phyloP scores from a whole-genome alignment of 2,113 vertebrate genomes.

The Macrotis lagotis region DNA sequence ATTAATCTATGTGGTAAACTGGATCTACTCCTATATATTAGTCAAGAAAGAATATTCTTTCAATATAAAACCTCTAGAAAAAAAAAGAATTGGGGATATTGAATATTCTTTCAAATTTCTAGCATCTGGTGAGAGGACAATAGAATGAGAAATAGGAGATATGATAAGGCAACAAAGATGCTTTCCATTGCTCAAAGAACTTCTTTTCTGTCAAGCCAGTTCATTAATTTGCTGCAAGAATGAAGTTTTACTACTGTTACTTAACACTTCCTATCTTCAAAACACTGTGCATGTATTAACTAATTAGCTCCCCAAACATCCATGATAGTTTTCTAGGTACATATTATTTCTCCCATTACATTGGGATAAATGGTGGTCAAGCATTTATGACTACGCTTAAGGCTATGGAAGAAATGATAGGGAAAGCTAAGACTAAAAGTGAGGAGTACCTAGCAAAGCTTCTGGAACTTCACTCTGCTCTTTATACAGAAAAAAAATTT shows the following conservation, averaged over 20 bases:
- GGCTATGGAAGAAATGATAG: not conserved
- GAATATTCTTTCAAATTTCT: no score
- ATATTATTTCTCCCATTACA: constrained; percentile 36
- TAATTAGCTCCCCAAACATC: constrained; percentile 26
- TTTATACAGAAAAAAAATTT: not conserved
- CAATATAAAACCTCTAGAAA: no score
- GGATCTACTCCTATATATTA: no score
- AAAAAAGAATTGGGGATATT: no score
- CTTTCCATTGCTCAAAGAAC: not conserved
- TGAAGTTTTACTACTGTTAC: constrained; percentile 3
- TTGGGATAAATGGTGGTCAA: not conserved
- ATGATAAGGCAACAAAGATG: not conserved
- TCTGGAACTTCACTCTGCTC: not conserved
- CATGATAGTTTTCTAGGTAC: constrained; percentile 43
- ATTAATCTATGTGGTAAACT: no score
- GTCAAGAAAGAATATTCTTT: no score
- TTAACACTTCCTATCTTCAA: not conserved
- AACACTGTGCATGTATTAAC: constrained; percentile 48
- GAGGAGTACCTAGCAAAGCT: not conserved
- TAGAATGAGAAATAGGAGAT: no score
- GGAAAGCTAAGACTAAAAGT: constrained; percentile 7
- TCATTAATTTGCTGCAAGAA: constrained; percentile 45
- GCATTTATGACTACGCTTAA: not conserved
- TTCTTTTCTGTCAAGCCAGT: not conserved
- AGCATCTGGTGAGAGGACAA: no score